Evolutionary conservation across 2,113 vertebrate species (phyloP), one percentile per base, ranked within the genome.

Genomic region (Mustela lutreola): DNA sequence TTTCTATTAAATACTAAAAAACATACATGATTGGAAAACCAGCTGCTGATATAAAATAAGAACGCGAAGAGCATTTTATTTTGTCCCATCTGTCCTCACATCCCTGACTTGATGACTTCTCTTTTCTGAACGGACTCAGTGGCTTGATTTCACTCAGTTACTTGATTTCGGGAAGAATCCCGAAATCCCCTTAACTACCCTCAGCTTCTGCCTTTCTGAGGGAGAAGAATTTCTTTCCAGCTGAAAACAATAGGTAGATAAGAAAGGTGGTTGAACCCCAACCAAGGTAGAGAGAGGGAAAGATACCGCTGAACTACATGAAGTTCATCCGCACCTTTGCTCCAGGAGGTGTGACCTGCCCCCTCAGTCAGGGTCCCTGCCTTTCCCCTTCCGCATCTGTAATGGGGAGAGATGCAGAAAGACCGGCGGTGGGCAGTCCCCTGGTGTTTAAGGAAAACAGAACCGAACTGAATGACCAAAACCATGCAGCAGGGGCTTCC

Each of bases 401-500:
- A 71, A 22, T 1, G 4, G 48, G 19, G 18, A 58, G 67, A 63
- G 26, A 3, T n/a, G 7, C 48, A 42, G 36, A 78, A 73, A 36
- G 76, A 42, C 2, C 36, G 76, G 31, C 33, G 50, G 3, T 7
- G 31, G 70, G 1, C 26, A 18, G 2, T 1, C 19, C 24, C 11
- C 11, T 4, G 5, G 8, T 11, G 53, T 39, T 24, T 33, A 33
- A 28, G n/a, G 2, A 15, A 79, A 71, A 62, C 36, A 67, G 62
- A 33, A 60, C 21, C 24, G 8, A 2, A 16, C 8, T 39, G 31
- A 58, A 28, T 7, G 24, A 18, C 26, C 48, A 63, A 48, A 58
- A 18, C 26, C 31, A 19, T 1, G 1, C 5, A 14, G 18, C 16
- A 7, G 21, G 22, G 60, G 7, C 26, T 4, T 33, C 22, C 4